Base-by-base conservation (phyloP, 2,113 vertebrate genomes). In the Hydrochoerus hydrochaeris region DNA sequence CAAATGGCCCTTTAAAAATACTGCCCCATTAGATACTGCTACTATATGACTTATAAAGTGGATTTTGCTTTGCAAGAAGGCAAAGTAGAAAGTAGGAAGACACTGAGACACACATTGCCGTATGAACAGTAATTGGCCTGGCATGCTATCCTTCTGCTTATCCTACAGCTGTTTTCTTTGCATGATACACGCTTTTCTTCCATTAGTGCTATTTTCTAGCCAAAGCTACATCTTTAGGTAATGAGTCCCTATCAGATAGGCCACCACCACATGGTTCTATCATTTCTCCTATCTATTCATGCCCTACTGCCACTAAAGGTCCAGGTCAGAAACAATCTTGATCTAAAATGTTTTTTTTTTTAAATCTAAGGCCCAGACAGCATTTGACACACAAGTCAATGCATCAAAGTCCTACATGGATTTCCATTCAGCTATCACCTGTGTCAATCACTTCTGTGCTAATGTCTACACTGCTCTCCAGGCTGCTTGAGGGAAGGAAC, bases 51-150 rank as follows among this genome's bases (percentile, higher is more conserved):
- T 46, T 90, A 84, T 54, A 87, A 62, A 84, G 60, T 11, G 32
- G 78, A 16, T 28, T 95, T 87, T 41, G 67, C 62, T 92, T 90
- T 88, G 57, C n/a, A 85, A 57, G 58, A 90, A 88, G 35, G 38
- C 60, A 82, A 91, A 81, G 41, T 24, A n/a, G 71, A 83, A 81
- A 54, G 35, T 22, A 19, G 30, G 20, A 60, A 92, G 77, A 49
- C 26, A 13, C 3, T 0, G 28, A 75, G 26, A 11, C 35, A 67
- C 13, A 35, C 20, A 10, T 6, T 24, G 46, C 14, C 46, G 3
- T 11, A 7, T 11, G 30, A 84, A 84, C 19, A 60, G 7, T 26
- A 63, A 69, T n/a, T 24, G 7, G 20, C 67, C 77, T 75, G 20
- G 8, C 57, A 24, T 2, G 22, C 3, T 17, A 46, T 20, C 24